A percentile compares a stretch with the other conserved stretches of the same genome.
Evolutionary conservation across 2,113 vertebrate genomes (phyloP).

Genomic region (Athene noctua): DNA sequence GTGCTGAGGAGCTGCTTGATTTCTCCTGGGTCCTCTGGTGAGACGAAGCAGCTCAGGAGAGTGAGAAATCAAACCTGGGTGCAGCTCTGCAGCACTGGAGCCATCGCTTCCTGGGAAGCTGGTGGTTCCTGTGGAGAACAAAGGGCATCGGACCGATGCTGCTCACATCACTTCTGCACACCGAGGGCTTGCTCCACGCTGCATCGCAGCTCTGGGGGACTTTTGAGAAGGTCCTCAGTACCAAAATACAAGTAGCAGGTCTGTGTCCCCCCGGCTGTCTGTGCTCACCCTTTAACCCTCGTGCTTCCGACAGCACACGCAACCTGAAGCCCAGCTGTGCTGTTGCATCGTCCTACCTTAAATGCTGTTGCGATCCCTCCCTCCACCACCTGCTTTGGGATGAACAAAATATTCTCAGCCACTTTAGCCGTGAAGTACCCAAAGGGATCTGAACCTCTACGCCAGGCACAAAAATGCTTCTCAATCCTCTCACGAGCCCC

Average conservation of each 20-base stretch:
- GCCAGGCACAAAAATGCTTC: background rate
- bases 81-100: background rate
- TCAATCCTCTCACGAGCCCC: accelerated
- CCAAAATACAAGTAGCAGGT: background rate
- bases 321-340: background rate
- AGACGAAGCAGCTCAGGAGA: background rate
- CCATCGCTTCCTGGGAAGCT: background rate
- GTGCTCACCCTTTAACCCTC: background rate
- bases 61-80: background rate
- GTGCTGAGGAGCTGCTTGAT: background rate
- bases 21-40: background rate
- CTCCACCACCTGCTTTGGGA: accelerated
- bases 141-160: background rate
- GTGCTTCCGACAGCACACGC: background rate
- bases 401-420: background rate
- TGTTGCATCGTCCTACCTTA: background rate
- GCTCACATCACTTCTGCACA: background rate
- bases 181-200: background rate
- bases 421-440: background rate
- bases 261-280: background rate
- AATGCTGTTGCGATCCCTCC: background rate
- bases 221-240: background rate
- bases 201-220: background rate
- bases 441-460: background rate
- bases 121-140: accelerated